A percentile compares a stretch with the other conserved stretches of the same genome.
Conservation (phyloP, 2,888 invertebrate genomes). For the Cenopis cana region DNA sequence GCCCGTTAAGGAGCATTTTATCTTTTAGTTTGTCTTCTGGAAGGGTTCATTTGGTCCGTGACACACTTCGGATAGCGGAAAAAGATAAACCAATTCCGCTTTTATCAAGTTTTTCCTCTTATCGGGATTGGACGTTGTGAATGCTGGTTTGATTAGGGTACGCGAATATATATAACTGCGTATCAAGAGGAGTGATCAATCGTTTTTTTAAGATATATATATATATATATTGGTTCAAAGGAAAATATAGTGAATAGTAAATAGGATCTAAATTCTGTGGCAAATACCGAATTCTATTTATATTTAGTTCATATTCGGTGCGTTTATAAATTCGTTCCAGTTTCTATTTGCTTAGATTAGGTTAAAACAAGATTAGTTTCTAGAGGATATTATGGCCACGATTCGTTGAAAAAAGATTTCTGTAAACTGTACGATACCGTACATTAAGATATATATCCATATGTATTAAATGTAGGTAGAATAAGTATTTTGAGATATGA, state of each 20-base stretch:
- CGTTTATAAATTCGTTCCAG: too few species aligned
- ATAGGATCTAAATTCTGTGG: background rate
- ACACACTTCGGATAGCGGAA: slow-evolving; percentile 75
- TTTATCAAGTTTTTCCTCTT: slow-evolving; percentile 71
- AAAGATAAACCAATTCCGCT: slow-evolving; percentile 71
- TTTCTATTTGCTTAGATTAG: too few species aligned
- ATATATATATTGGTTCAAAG: slow-evolving; percentile 6
- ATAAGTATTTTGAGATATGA: too few species aligned
- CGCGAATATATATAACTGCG: slow-evolving; percentile 13
- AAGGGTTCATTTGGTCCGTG: slow-evolving; percentile 79
- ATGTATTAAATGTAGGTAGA: too few species aligned
- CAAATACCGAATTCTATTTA: background rate
- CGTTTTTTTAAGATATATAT: slow-evolving; percentile 18
- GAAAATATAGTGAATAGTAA: background rate
- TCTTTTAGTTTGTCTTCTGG: slow-evolving; percentile 78
- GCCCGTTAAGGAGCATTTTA: slow-evolving; percentile 81
- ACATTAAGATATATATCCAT: too few species aligned
- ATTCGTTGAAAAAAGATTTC: too few species aligned
- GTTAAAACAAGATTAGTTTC: too few species aligned
- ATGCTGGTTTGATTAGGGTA: slow-evolving; percentile 44
- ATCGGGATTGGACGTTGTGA: slow-evolving; percentile 54
- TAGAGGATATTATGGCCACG: too few species aligned
- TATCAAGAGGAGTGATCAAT: slow-evolving; percentile 31
- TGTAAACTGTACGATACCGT: too few species aligned
- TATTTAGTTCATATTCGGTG: background rate